Evolutionary conservation across 2,888 invertebrate genomes (phyloP).

Genomic region (Prenolepis imparis): DNA sequence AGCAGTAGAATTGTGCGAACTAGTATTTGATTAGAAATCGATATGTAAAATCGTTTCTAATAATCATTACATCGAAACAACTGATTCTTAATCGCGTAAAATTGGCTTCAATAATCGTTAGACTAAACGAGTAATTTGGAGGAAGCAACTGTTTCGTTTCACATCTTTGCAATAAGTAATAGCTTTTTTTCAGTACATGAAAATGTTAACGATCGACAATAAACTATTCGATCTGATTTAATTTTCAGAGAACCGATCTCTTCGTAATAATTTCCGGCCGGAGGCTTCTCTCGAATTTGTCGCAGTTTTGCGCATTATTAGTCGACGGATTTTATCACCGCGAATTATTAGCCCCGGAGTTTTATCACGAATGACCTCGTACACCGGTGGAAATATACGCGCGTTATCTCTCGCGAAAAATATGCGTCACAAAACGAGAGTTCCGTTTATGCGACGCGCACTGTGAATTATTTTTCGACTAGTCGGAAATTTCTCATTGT

Average conservation of each 20-base stretch:
- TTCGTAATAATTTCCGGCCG: conserved; percentile 56
- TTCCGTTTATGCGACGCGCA: conserved; percentile 32
- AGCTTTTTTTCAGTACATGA: neutral
- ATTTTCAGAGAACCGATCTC: conserved; percentile 63
- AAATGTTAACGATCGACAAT: neutral
- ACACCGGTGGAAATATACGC: conserved; percentile 22
- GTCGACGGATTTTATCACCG: conserved; percentile 63
- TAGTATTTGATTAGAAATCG: neutral
- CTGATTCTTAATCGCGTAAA: neutral
- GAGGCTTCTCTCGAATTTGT: conserved; percentile 61
- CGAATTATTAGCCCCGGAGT: conserved; percentile 65
- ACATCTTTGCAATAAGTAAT: neutral
- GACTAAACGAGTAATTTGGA: neutral
- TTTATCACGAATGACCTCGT: conserved; percentile 52
- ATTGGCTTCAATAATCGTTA: neutral
- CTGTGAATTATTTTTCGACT: conserved; percentile 41
- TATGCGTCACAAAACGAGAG: conserved; percentile 45
- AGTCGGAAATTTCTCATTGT: conserved; percentile 32
- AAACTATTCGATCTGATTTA: conserved; percentile 54
- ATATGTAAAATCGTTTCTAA: neutral
- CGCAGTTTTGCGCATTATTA: conserved; percentile 67
- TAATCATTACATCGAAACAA: neutral
- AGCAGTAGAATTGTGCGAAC: neutral
- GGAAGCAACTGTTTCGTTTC: neutral
- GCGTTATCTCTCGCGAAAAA: conserved; percentile 40